Evolutionary conservation across 1,140 invertebrate species (phyloP), one percentile per base, ranked within the genome.

Genomic region (Psix sp.): DNA sequence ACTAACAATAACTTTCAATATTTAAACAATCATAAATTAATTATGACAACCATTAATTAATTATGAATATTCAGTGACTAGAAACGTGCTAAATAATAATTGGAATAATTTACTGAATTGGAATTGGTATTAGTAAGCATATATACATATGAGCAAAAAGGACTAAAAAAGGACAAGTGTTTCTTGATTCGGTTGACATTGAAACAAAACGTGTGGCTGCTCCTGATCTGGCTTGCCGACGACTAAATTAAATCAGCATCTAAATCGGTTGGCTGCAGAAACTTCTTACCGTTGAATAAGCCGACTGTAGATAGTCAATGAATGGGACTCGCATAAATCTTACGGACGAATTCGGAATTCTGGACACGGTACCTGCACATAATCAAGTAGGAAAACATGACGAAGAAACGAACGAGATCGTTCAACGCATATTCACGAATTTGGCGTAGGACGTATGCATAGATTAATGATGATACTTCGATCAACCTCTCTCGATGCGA

Each of bases 231-330:
- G 62, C 15, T 26, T n/a, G n/a, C 36, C 48, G 65, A 79, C 67
- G 74, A 76, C 74, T 76, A 77, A 77, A 81, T 81, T 79, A 79
- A 79, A 77, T 68, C 72, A 59, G 77, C 74, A 81, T 81, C 76
- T 74, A 76, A 79, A 77, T 78, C 66, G 72, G 42, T 16, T 26
- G n/a, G n/a, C n/a, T n/a, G n/a, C 35, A 26, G 59, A 65, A 45
- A 18, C 49, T 43, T 40, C 24, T 49, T 42, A 35, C 63, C 43
- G 39, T 42, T 40, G 54, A 13, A 35, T 10, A 5, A 13, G 9
- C 65, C 51, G 40, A 15, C 59, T 31, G 49, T 35, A 38, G 49
- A 60, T 56, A 60, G 16, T 49, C 42, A 21, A 42, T 35, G 51
- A 67, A 59, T 38, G 54, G 59, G 65, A 68, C 71, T 65, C 71